Percentiles rank a stretch among this genome's conserved stretches.
Conservation (phyloP, 2,797 vertebrate genomes). For the Telmatherina bonti region DNA sequence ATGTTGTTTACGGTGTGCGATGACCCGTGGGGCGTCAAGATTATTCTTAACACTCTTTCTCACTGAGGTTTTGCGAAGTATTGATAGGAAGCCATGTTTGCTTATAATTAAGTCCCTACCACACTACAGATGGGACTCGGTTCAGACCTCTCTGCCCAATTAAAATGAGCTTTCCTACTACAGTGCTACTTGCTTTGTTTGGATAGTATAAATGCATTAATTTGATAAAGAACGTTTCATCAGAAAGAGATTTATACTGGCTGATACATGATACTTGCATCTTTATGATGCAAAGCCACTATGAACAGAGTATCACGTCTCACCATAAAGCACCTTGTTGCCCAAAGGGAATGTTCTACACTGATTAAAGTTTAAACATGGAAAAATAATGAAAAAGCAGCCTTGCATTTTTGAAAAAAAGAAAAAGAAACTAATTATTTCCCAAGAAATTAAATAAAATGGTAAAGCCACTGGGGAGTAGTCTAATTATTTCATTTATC, state of each 20-base stretch:
- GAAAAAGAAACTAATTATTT: conserved; percentile 82
- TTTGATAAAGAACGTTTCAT: conserved; percentile 52
- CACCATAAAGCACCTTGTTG: conserved; percentile 74
- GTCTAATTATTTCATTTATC: conserved; percentile 88
- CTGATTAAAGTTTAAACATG: conserved; percentile 86
- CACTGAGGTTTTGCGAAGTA: conserved; percentile 69
- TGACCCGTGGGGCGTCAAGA: conserved; percentile 76
- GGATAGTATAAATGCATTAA: conserved; percentile 59
- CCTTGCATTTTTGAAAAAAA: conserved; percentile 38
- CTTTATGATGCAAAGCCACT: conserved; percentile 51
- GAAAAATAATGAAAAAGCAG: conserved; percentile 59
- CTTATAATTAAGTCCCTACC: conserved; percentile 83
- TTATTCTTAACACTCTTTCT: conserved; percentile 80
- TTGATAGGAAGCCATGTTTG: conserved; percentile 80
- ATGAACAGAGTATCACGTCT: conserved; percentile 59
- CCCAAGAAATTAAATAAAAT: conserved; percentile 82
- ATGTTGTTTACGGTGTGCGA: conserved; percentile 82
- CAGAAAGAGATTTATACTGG: conserved; percentile 19
- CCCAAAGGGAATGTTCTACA: conserved; percentile 79
- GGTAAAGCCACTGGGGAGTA: conserved; percentile 79
- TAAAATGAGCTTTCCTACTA: conserved; percentile 73
- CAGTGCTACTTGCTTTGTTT: conserved; percentile 57
- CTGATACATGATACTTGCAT: conserved; percentile 53
- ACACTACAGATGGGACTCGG: conserved; percentile 77
- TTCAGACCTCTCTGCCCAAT: conserved; percentile 79